Evolutionary conservation across 2,113 vertebrate genomes (phyloP), one percentile per base, ranked within the genome.

Genomic region (Thunnus thynnus): DNA sequence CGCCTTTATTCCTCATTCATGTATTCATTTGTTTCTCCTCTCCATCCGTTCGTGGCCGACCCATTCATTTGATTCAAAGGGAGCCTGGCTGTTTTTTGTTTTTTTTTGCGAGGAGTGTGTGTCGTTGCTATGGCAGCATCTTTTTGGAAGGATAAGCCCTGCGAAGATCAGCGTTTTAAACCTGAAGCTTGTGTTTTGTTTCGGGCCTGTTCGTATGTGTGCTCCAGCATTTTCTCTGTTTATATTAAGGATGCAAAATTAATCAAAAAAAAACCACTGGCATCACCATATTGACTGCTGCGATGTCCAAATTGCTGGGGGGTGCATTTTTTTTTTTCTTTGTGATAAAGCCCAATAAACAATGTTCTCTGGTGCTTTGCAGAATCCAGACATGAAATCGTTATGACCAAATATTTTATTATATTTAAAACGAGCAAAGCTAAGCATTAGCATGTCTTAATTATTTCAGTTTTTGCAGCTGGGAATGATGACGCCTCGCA

Each of bases 81-180:
- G 60, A 76, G 55, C 36, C 30, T 62, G 32, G 18, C 58, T 50
- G 44, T 50, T 50, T 14, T 20, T n/a, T 50, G 44, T 50, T 50
- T 71, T 20, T 22, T 5, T 62, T 47, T 50, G 60, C 4, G 5
- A 56, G 20, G 27, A 65, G 47, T 81, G 56, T 91, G 87, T 79
- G 76, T 64, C 44, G 78, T 90, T 89, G 81, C 82, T 52, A 85
- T 89, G 78, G 88, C 75, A 87, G 70, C 80, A 65, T 72, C 76
- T 71, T 82, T 88, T 67, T 77, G 62, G 50, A 73, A 44, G 30
- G 48, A 48, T 48, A 66, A 72, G 16, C 36, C 20, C 57, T 7
- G 2, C 69, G 72, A 82, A 84, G 62, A 52, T 51, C 36, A 41
- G 36, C 36, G 36, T 80, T 73, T 66, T n/a, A 73, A 82, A 83